phyloP scores from a whole-genome alignment of 2,797 vertebrate species.

The Leucoraja ocellata region DNA sequence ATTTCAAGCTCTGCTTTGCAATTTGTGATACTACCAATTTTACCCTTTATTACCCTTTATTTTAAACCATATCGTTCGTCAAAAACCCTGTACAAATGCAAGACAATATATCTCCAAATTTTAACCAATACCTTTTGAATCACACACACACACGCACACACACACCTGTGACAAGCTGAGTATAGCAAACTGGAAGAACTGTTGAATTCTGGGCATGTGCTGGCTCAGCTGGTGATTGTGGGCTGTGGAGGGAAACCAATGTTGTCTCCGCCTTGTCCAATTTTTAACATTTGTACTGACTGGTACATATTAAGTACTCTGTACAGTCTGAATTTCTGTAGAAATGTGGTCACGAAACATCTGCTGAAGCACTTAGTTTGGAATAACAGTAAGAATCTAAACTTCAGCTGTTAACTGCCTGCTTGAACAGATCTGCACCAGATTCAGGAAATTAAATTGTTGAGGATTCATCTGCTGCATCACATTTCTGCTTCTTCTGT shows the following conservation, averaged over 20 bases:
- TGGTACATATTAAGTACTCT: slow-evolving; percentile 41
- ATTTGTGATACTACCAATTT: background rate
- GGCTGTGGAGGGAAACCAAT: slow-evolving; percentile 57
- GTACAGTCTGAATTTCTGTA: slow-evolving; percentile 46
- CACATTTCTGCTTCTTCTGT: background rate
- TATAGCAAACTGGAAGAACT: background rate
- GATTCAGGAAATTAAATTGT: background rate
- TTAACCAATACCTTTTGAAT: background rate
- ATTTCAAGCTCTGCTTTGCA: background rate
- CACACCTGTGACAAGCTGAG: background rate
- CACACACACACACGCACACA: background rate
- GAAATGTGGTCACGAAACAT: slow-evolving; percentile 54
- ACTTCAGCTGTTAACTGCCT: slow-evolving; percentile 43
- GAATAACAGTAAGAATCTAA: slow-evolving; percentile 45
- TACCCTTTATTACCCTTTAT: background rate
- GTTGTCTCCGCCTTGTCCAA: slow-evolving; percentile 58
- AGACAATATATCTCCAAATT: background rate
- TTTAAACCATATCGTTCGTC: background rate
- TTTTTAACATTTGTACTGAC: slow-evolving; percentile 43
- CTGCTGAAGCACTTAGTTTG: slow-evolving; percentile 52
- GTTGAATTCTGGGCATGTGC: background rate
- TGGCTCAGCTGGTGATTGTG: background rate
- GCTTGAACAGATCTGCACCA: slow-evolving; percentile 21
- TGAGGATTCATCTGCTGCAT: background rate
- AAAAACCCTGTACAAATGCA: background rate